These are phyloP conservation scores for Centropyge bicolor DNA, from an alignment of 2,797 vertebrate genomes.

Conservation along the genomic window DNA sequence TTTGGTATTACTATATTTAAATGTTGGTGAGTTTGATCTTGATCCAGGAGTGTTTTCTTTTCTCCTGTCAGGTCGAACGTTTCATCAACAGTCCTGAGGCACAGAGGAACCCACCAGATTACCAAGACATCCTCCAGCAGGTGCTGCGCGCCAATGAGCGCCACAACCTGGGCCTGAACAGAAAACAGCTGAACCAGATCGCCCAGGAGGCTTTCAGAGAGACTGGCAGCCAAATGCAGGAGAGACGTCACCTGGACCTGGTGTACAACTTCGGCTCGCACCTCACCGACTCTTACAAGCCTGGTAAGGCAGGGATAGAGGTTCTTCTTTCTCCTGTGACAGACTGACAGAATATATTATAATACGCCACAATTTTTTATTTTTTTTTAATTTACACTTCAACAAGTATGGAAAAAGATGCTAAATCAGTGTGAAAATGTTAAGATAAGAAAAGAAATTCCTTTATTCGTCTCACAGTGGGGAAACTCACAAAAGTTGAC, in stretches of 20 bases:
- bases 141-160: conserved; percentile 86
- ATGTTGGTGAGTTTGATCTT: neutral
- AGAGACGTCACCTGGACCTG: conserved; percentile 91
- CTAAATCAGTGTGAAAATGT: neutral
- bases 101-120: conserved; percentile 88
- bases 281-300: conserved; percentile 89
- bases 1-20: neutral
- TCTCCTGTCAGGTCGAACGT: conserved; percentile 84
- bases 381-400: too few species aligned
- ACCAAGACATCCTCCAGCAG: conserved; percentile 88
- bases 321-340: neutral
- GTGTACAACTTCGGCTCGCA: conserved; percentile 94
- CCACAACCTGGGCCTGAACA: conserved; percentile 82
- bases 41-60: too few species aligned
- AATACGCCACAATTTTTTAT: too few species aligned
- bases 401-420: neutral
- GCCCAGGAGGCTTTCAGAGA: conserved; percentile 93
- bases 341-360: neutral
- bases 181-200: conserved; percentile 86
- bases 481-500: too few species aligned
- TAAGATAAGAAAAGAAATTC: too few species aligned
- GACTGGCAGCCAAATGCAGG: conserved; percentile 89
- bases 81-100: conserved; percentile 90
- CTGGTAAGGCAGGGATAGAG: conserved; percentile 74
- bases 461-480: too few species aligned